Conservation (phyloP, 2,888 invertebrate genomes). For the Drosophila nr. perissopoda region DNA sequence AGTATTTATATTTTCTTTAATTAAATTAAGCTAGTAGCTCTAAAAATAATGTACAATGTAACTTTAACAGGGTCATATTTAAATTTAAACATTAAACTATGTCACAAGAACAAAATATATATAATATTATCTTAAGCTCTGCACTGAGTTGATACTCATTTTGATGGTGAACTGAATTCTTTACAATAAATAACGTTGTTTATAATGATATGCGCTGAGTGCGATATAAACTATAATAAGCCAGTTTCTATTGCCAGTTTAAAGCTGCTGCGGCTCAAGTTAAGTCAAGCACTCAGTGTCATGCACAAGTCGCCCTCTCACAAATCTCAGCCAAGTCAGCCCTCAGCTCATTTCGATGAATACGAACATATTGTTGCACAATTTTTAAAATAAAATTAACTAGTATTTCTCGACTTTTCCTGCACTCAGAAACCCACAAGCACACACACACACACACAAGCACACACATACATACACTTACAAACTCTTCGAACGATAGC, state of each 20-base stretch:
- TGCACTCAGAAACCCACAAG: background rate
- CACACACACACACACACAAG: background rate
- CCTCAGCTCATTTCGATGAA: conserved; percentile 37
- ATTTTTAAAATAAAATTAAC: conserved; percentile 72
- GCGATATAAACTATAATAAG: conserved; percentile 5
- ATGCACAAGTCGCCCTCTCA: background rate
- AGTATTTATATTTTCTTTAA: background rate
- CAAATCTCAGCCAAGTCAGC: conserved; percentile 12
- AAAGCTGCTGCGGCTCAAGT: background rate
- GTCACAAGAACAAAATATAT: background rate
- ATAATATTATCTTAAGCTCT: background rate
- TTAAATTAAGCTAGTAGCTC: background rate
- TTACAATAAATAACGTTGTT: background rate
- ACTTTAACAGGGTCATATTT: background rate
- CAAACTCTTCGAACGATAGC: conserved; percentile 25
- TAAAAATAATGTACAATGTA: background rate
- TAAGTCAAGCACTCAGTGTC: conserved; percentile 45
- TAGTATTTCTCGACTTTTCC: conserved; percentile 45
- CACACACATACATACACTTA: background rate
- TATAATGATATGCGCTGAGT: background rate
- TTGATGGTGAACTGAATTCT: background rate
- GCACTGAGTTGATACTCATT: background rate
- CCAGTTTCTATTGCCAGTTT: background rate
- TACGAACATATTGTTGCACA: conserved; percentile 63
- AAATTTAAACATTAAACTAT: background rate